Evolutionary conservation across 2,888 invertebrate species (phyloP).

Genomic region (Agrochola circellaris): DNA sequence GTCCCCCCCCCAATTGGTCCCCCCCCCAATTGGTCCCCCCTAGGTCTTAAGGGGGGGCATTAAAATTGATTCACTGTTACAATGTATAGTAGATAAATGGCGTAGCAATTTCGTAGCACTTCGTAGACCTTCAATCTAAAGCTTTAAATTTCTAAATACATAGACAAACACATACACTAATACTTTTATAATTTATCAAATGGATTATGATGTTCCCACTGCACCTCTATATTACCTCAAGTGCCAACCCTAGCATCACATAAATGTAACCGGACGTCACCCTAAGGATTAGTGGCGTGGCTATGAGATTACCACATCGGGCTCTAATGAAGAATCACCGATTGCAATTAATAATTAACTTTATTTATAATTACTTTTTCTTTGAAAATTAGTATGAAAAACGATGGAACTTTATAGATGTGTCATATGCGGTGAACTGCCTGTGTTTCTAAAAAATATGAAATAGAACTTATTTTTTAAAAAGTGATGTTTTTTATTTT

Average conservation of each 20-base stretch:
- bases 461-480: neutral
- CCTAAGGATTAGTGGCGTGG: slow-evolving; percentile 89
- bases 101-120: slow-evolving; percentile 30
- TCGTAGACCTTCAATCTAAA: slow-evolving; percentile 1
- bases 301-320: slow-evolving; percentile 90
- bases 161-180: too few species aligned
- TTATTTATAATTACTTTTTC: slow-evolving; percentile 57
- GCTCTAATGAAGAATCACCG: slow-evolving; percentile 90
- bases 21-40: too few species aligned
- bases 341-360: slow-evolving; percentile 82
- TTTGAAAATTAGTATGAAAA: neutral
- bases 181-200: too few species aligned
- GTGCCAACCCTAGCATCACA: slow-evolving; percentile 81
- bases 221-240: slow-evolving; percentile 10
- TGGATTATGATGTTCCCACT: neutral
- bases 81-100: too few species aligned
- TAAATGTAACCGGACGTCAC: slow-evolving; percentile 88
- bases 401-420: neutral
- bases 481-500: slow-evolving; percentile 2
- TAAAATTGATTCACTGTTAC: too few species aligned
- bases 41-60: too few species aligned
- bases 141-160: neutral
- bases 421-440: too few species aligned
- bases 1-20: too few species aligned
- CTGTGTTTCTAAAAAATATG: neutral